Evolutionary conservation across 2,888 invertebrate species (phyloP).

Genomic region (Agrenia bidenticulata): DNA sequence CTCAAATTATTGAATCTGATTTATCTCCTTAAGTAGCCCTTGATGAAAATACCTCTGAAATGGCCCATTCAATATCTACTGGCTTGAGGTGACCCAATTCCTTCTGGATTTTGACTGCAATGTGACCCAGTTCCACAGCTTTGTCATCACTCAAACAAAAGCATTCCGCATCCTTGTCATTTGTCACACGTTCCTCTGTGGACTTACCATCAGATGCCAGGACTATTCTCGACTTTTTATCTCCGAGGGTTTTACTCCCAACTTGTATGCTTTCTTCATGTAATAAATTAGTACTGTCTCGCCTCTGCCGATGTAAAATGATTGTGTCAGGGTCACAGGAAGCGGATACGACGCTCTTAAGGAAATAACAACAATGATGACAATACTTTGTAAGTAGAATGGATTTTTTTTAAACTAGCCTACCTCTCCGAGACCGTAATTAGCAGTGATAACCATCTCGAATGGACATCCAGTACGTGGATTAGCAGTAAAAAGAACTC

Average conservation of each 20-base stretch:
- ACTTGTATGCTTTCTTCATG: slow-evolving; percentile 61
- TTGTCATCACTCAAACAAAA: slow-evolving; percentile 64
- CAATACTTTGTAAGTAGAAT: not conserved
- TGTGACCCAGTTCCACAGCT: slow-evolving; percentile 62
- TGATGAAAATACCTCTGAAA: slow-evolving; percentile 61
- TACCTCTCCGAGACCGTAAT: slow-evolving; percentile 82
- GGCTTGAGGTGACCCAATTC: slow-evolving; percentile 65
- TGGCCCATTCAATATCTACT: slow-evolving; percentile 80
- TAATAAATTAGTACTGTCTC: not conserved
- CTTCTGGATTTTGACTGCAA: slow-evolving; percentile 66
- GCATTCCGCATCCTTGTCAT: slow-evolving; percentile 57
- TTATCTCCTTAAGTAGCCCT: not conserved
- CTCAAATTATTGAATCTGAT: not conserved
- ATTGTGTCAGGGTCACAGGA: slow-evolving; percentile 74
- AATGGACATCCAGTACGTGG: slow-evolving; percentile 71
- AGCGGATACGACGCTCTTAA: slow-evolving; percentile 77
- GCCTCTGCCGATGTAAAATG: slow-evolving; percentile 44
- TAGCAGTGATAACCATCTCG: slow-evolving; percentile 71
- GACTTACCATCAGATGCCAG: slow-evolving; percentile 59
- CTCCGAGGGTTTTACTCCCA: slow-evolving; percentile 54
- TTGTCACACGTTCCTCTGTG: slow-evolving; percentile 57
- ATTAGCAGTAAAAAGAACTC: slow-evolving; percentile 79
- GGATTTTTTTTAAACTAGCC: too few relatives aligned
- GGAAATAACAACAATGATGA: slow-evolving; percentile 27
- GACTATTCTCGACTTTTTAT: slow-evolving; percentile 60